A percentile compares a stretch with the other conserved stretches of the same genome.
Evolutionary conservation across 2,888 invertebrate genomes (phyloP).

Genomic region (Drosophila monieri): DNA sequence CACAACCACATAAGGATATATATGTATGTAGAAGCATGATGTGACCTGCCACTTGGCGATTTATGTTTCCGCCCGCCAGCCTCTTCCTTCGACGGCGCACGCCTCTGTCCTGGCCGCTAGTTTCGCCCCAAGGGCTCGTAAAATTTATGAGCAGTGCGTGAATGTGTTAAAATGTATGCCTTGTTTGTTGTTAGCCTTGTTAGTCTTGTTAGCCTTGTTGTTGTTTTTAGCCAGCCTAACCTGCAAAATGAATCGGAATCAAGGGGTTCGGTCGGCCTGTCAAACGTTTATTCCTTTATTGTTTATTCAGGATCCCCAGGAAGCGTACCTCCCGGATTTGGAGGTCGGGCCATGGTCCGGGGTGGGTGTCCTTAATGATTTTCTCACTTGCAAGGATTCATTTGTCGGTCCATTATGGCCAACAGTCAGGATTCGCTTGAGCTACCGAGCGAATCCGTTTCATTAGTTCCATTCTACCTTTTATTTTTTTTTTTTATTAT

Average conservation of each 20-base stretch:
- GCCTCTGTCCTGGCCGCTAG: conserved; percentile 5
- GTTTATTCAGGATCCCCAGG: conserved; percentile 12
- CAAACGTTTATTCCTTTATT: conserved; percentile 3
- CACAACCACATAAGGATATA: background rate
- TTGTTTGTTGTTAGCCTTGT: conserved; percentile 13
- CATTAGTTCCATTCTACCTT: conserved; percentile 22
- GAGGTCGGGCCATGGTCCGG: background rate
- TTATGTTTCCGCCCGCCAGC: conserved; percentile 34
- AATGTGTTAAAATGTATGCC: conserved; percentile 57
- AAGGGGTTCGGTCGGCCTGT: conserved; percentile 9
- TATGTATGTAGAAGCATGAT: conserved; percentile 8
- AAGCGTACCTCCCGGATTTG: conserved; percentile 2
- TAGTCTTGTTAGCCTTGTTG: background rate
- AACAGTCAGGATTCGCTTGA: conserved; percentile 11
- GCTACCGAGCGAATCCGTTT: conserved; percentile 27
- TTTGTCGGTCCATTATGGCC: background rate
- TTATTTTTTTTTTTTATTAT: background rate
- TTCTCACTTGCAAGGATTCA: conserved; percentile 6
- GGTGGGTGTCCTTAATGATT: conserved; percentile 7
- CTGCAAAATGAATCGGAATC: background rate
- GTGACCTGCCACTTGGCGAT: conserved; percentile 44
- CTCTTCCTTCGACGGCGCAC: background rate
- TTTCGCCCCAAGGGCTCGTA: conserved; percentile 46
- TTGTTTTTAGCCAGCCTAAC: conserved; percentile 2
- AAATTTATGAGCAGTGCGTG: conserved; percentile 66